Percentiles rank a stretch among this genome's conserved stretches.
Conservation (phyloP, 2,113 vertebrate species). For the Pelodiscus sinensis region DNA sequence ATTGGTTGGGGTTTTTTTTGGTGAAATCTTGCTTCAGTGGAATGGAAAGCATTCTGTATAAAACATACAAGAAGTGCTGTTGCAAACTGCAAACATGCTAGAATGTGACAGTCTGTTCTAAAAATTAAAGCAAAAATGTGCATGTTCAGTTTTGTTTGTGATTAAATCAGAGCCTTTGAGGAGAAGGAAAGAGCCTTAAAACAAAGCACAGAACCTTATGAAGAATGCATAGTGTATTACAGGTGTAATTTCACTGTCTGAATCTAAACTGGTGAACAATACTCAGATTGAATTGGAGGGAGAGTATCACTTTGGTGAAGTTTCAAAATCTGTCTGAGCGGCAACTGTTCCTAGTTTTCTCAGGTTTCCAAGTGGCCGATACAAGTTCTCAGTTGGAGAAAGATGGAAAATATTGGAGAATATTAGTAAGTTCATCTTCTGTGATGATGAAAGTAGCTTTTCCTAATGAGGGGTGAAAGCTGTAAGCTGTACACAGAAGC, state of each 20-base stretch:
- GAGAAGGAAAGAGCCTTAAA: conserved; percentile 19
- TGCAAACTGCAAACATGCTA: neutral
- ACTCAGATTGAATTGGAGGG: neutral
- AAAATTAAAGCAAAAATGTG: neutral
- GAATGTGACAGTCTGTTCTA: neutral
- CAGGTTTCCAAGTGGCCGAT: conserved; percentile 19
- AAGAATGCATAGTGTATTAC: neutral
- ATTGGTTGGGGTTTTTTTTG: too few relatives aligned
- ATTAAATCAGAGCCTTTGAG: neutral
- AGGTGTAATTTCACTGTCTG: neutral
- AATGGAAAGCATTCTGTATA: neutral
- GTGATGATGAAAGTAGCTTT: neutral
- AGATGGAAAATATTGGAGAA: neutral
- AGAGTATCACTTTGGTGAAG: neutral
- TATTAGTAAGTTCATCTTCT: neutral
- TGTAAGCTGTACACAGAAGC: neutral
- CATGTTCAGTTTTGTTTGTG: conserved; percentile 5
- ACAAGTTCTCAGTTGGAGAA: neutral
- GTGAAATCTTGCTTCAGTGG: neutral
- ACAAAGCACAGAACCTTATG: neutral
- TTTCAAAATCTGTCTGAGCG: conserved; percentile 7
- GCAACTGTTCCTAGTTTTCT: neutral
- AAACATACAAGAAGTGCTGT: rapidly evolving
- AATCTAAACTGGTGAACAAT: conserved; percentile 19
- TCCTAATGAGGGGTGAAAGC: neutral